A percentile compares a stretch with the other conserved stretches of the same genome.
These are phyloP conservation scores for Aegithalos caudatus DNA, from an alignment of 2,113 vertebrate genomes.

Conservation along the genomic window DNA sequence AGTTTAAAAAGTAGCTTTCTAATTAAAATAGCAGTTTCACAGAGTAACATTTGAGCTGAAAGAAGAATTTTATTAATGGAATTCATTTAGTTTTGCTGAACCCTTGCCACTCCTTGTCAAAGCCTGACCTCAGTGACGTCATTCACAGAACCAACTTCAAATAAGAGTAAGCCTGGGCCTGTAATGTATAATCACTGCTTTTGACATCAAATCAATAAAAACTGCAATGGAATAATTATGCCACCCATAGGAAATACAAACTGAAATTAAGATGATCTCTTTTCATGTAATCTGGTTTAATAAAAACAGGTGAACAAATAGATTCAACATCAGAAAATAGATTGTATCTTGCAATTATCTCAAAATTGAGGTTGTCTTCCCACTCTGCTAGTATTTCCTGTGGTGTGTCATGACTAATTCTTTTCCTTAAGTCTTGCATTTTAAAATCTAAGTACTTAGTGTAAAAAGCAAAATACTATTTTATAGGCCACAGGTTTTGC, in stretches of 20 bases:
- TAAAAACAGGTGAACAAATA: background rate
- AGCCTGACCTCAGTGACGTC: background rate
- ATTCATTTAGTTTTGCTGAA: background rate
- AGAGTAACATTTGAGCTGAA: background rate
- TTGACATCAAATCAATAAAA: conserved; percentile 11
- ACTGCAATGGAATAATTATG: background rate
- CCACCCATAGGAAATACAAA: background rate
- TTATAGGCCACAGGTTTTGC: background rate
- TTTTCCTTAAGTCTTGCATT: background rate
- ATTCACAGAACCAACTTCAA: background rate
- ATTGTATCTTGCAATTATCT: background rate
- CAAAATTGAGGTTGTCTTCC: background rate
- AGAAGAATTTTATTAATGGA: background rate
- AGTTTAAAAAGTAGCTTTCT: background rate
- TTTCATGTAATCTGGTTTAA: background rate
- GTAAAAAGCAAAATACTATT: background rate
- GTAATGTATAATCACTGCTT: background rate
- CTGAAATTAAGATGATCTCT: background rate
- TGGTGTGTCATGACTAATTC: background rate
- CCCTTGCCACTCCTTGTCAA: background rate
- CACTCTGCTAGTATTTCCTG: background rate
- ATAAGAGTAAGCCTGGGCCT: background rate
- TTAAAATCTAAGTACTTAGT: background rate
- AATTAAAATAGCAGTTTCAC: background rate
- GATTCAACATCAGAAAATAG: background rate